phyloP scores from a whole-genome alignment of 2,888 invertebrate species.

The Eumerus sabulonum region DNA sequence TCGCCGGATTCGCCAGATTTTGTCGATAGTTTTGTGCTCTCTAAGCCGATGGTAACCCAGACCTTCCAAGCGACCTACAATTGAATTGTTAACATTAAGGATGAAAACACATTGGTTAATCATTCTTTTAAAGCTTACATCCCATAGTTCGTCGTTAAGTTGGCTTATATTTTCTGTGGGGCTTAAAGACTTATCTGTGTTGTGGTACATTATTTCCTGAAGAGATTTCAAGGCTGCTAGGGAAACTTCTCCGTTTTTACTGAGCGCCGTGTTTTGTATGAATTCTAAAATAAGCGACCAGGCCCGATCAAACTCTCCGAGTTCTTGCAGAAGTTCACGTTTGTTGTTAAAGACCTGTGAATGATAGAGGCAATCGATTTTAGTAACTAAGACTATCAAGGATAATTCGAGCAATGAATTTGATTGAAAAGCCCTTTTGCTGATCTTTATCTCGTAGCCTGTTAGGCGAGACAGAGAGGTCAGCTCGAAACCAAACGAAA shows the following conservation, averaged over 20 bases:
- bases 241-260: constrained; percentile 96
- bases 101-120: background rate
- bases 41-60: constrained; percentile 92
- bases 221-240: constrained; percentile 97
- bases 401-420: too few relatives aligned
- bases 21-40: constrained; percentile 83
- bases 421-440: too few relatives aligned
- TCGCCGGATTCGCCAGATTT: constrained; percentile 76
- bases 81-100: background rate
- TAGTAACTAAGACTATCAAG: too few relatives aligned
- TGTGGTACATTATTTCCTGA: constrained; percentile 93
- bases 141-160: constrained; percentile 85
- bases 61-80: constrained; percentile 86
- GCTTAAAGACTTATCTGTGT: constrained; percentile 75
- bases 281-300: constrained; percentile 97
- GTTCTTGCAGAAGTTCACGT: constrained; percentile 88
- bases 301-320: constrained; percentile 95
- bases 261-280: constrained; percentile 94
- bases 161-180: constrained; percentile 59
- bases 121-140: constrained; percentile 76
- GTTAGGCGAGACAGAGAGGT: too few relatives aligned
- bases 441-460: too few relatives aligned
- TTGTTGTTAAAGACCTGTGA: constrained; percentile 89
- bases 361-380: background rate
- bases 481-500: too few relatives aligned